phyloP scores from a whole-genome alignment of 2,113 vertebrate genomes.

The Mohoua ochrocephala region DNA sequence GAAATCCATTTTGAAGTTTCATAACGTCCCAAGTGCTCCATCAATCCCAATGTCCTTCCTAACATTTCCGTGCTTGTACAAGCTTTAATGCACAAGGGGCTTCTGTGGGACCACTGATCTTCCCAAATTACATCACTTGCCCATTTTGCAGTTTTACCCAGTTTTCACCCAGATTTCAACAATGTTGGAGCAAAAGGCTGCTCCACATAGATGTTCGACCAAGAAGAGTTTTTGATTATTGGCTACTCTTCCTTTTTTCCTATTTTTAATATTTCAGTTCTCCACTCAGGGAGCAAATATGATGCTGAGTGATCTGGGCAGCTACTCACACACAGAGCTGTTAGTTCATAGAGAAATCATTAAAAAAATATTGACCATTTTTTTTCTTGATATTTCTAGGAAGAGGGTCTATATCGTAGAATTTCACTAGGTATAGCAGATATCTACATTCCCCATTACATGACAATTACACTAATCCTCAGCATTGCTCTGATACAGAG shows the following conservation, averaged over 20 bases:
- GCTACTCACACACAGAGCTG: background rate
- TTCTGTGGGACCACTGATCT: background rate
- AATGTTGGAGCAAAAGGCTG: background rate
- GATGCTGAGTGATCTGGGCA: background rate
- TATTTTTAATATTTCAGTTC: background rate
- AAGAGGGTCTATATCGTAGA: fast-evolving
- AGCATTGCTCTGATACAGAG: background rate
- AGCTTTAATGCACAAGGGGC: background rate
- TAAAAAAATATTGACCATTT: fast-evolving
- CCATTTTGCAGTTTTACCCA: background rate
- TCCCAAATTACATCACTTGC: background rate
- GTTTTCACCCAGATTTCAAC: background rate
- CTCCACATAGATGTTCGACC: background rate
- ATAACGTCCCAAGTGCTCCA: background rate
- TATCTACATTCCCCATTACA: background rate
- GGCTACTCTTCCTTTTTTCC: background rate
- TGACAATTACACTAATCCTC: background rate
- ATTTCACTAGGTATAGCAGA: background rate
- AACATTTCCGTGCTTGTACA: background rate
- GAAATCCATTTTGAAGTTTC: background rate
- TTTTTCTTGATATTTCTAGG: background rate
- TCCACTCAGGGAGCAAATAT: background rate
- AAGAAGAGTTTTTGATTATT: background rate
- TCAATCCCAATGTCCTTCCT: fast-evolving
- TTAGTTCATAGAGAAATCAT: background rate